Evolutionary conservation across 2,888 invertebrate species (phyloP), one percentile per base, ranked within the genome.

Genomic region (Habroteleia sp.): DNA sequence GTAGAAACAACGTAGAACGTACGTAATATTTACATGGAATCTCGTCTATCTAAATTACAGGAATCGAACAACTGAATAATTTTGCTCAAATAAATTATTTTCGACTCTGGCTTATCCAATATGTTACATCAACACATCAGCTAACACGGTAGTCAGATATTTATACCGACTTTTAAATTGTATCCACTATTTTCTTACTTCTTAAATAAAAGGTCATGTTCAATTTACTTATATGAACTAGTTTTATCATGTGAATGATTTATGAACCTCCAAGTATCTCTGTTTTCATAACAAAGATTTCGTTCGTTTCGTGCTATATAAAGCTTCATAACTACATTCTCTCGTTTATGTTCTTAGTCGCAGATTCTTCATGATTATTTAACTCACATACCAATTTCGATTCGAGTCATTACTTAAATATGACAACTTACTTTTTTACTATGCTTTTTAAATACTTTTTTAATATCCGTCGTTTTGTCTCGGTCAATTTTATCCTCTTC

Each of bases 1-100:
- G 11, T 25, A 31, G 17, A 33, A 63, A 46, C 29, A 41, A 56
- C 41, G 27, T 25, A 41, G 56, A 58, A n/a, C n/a, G n/a, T 48
- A 8, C 35, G 46, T 60, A 69, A 60, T 58, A 69, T 69, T 69
- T 69, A 60, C 50, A 25, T 13, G 11, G 50, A 60, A 60, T 60
- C 41, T 50, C 20, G 58, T 50, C 35, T 48, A 46, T 60, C 35
- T 31, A 69, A 50, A 69, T 50, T 50, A 29, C 29, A 17, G 6
- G 10, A 42, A 39, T 13, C 8, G 23, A 5, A 7, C 17, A 14
- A 50, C 31, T 58, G 35, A 60, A 37, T 8, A 25, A 37, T 37
- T 52, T 35, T 13, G 48, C 31, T 0, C 23, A 2, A 6, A n/a
- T 33, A 48, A 33, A n/a, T n/a, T n/a, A n/a, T n/a, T n/a, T n/a